These are phyloP conservation scores for Lota lota DNA, from an alignment of 2,113 vertebrate species.

Conservation along the genomic window DNA sequence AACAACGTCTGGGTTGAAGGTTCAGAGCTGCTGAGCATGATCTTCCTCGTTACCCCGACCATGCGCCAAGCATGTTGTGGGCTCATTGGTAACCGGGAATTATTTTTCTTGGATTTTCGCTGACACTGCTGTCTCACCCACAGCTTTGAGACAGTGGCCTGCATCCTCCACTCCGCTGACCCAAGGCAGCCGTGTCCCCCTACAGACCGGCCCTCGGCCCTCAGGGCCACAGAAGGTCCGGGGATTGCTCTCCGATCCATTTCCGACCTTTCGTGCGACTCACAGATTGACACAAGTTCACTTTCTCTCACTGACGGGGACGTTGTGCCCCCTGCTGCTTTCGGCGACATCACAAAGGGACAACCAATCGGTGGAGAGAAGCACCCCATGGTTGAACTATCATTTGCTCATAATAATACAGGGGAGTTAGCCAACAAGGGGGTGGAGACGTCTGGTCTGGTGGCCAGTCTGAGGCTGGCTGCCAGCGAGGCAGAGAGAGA, in stretches of 20 bases:
- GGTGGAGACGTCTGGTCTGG: constrained; percentile 30
- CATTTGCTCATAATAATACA: constrained; percentile 7
- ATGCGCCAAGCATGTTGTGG: constrained; percentile 7
- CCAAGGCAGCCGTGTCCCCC: constrained; percentile 12
- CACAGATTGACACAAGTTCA: constrained; percentile 22
- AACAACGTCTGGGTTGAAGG: constrained; percentile 48
- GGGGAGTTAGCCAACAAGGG: not conserved
- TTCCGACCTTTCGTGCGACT: not conserved
- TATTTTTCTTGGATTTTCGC: constrained; percentile 27
- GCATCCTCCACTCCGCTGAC: constrained; percentile 44
- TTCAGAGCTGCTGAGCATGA: constrained; percentile 35
- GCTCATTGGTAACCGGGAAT: constrained; percentile 21
- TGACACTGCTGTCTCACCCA: constrained; percentile 47
- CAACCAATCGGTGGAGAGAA: constrained; percentile 12
- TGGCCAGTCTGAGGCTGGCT: constrained; percentile 54
- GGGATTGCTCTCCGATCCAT: constrained; percentile 13
- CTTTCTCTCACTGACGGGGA: constrained; percentile 5
- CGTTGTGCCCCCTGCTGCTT: constrained; percentile 36
- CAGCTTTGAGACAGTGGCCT: constrained; percentile 52
- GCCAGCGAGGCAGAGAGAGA: constrained; percentile 58
- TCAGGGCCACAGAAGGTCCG: constrained; percentile 14
- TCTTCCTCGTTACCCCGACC: constrained; percentile 17
- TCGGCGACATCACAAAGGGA: constrained; percentile 30
- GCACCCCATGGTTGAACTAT: not conserved
- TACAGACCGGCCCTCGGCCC: constrained; percentile 8